A percentile compares a stretch with the other conserved stretches of the same genome.
Conservation (phyloP, 2,113 vertebrate species). For the Forbesichthys agassizii region DNA sequence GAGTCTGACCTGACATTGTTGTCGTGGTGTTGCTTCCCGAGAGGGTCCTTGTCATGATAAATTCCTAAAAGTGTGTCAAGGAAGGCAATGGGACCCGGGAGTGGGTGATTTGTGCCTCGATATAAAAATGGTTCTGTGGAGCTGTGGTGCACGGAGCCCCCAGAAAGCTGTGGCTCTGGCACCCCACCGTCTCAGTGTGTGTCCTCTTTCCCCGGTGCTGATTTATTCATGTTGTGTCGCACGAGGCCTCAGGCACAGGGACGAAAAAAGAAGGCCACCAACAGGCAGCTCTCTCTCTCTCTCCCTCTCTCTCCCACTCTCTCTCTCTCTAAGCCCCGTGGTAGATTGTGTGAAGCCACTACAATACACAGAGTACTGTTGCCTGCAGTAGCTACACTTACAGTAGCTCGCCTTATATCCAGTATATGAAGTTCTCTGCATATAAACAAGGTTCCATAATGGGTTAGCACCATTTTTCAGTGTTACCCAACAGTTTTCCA, state of each 20-base stretch:
- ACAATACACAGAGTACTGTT: too few species aligned
- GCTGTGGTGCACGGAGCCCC: slow-evolving; percentile 32
- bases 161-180: slow-evolving; percentile 20
- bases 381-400: neutral
- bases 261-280: slow-evolving; percentile 47
- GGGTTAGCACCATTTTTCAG: neutral
- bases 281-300: slow-evolving; percentile 22
- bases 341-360: too few species aligned
- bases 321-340: neutral
- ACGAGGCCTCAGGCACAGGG: slow-evolving; percentile 38
- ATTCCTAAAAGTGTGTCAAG: slow-evolving; percentile 38
- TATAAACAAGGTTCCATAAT: neutral
- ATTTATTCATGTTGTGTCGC: slow-evolving; percentile 61
- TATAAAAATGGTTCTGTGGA: slow-evolving; percentile 27
- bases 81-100: slow-evolving; percentile 7
- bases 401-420: too few species aligned
- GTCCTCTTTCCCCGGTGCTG: slow-evolving; percentile 52
- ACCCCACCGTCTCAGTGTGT: slow-evolving; percentile 29
- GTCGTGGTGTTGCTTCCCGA: slow-evolving; percentile 17
- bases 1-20: slow-evolving; percentile 31
- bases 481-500: neutral
- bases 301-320: neutral
- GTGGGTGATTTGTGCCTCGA: slow-evolving; percentile 27
- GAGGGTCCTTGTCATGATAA: slow-evolving; percentile 33
- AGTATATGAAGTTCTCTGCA: neutral